These are phyloP conservation scores for Melieria crassipennis DNA, from an alignment of 2,888 invertebrate genomes.

Conservation along the genomic window DNA sequence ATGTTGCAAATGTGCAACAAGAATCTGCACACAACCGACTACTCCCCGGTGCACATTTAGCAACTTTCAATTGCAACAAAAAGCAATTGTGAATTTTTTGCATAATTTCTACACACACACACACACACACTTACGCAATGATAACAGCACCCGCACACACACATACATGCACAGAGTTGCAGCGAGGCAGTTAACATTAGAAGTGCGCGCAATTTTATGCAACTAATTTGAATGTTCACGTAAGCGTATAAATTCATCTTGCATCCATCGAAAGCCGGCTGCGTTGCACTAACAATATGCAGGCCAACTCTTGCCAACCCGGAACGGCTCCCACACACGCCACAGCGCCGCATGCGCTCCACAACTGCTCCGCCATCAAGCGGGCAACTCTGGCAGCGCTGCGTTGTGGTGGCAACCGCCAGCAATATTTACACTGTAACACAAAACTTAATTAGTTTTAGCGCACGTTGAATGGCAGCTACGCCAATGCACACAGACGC, in stretches of 20 bases:
- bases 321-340: background rate
- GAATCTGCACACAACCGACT: too few relatives aligned
- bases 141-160: background rate
- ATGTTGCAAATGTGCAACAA: too few relatives aligned
- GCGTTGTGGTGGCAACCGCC: constrained; percentile 27
- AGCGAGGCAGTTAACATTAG: background rate
- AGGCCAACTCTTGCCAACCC: background rate
- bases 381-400: constrained; percentile 4
- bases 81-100: constrained; percentile 5
- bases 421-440: constrained; percentile 32
- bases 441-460: constrained; percentile 40
- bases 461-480: constrained; percentile 32
- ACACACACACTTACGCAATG: background rate
- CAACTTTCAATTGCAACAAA: background rate
- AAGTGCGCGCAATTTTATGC: constrained; percentile 17
- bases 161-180: background rate
- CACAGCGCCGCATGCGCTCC: too few relatives aligned
- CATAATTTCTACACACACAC: background rate
- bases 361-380: background rate
- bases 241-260: constrained; percentile 17
- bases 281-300: background rate
- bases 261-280: background rate
- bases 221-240: constrained; percentile 33
- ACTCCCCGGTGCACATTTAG: too few relatives aligned
- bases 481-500: constrained; percentile 22